Base-by-base conservation (phyloP, 2,888 invertebrate species). In the Temnothorax ravouxi region DNA sequence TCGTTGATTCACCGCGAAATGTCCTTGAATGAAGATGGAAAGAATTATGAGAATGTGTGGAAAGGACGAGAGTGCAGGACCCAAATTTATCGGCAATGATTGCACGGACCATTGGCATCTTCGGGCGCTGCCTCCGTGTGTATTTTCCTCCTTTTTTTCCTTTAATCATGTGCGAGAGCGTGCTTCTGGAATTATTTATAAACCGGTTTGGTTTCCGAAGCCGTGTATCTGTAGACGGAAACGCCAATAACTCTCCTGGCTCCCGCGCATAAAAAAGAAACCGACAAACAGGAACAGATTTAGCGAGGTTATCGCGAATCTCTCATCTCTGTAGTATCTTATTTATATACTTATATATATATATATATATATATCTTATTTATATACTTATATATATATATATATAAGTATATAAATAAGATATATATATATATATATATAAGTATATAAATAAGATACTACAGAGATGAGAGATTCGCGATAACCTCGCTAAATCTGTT, bases 111-210 rank as follows among this genome's bases (percentile, higher is more conserved):
- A 64, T 72, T 56, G 75, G 50, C 25, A 29, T 69, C 71, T n/a
- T 15, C 54, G 47, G 41, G 38, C 21, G 38, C 18, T 54, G 29
- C 54, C 62, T 41, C 29, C 21, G 38, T 64, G 74, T 59, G 50
- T 67, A 54, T 41, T 69, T 84, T 87, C 86, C 84, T 87, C 85
- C 79, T 88, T 41, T 72, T 29, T 15, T 34, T 66, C 61, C 21
- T 59, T 86, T 79, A 88, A 89, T 90, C 87, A 84, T 69, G 85
- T 69, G 86, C 81, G 82, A 75, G 87, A 85, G 85, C 86, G 85
- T 86, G 90, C 90, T 90, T 90, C 92, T 91, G 90, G 88, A 89
- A 88, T 91, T 90, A 90, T 88, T 88, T 83, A 72, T 54, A 89
- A 91, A 91, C 92, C 91, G 91, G 91, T 91, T 91, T 66, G 67